Evolutionary conservation across 2,797 vertebrate species (phyloP).

Genomic region (Xenops minutus): DNA sequence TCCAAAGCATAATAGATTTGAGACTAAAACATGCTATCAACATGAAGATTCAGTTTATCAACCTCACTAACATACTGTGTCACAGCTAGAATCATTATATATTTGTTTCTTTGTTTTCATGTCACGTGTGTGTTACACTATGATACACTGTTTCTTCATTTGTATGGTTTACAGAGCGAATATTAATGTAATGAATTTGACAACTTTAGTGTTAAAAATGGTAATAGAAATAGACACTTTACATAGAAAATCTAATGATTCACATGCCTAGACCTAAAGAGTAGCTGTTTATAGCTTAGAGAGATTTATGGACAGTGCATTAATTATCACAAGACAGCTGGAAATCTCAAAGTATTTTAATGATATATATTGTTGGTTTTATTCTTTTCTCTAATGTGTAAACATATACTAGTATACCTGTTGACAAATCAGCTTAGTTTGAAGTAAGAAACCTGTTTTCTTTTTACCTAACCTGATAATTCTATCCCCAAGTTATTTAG

Average conservation of each 20-base stretch:
- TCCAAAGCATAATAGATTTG: slow-evolving; percentile 73
- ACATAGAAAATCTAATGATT: neutral
- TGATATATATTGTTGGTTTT: neutral
- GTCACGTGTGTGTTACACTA: slow-evolving; percentile 53
- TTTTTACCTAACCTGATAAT: neutral
- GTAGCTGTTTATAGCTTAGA: neutral
- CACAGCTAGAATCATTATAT: slow-evolving; percentile 77
- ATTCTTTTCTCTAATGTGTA: neutral
- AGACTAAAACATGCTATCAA: slow-evolving; percentile 66
- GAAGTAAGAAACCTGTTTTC: neutral
- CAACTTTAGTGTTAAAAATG: slow-evolving; percentile 11
- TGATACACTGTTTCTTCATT: slow-evolving; percentile 41
- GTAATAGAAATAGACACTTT: neutral
- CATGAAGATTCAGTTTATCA: slow-evolving; percentile 67
- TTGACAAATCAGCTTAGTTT: neutral
- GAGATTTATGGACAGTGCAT: neutral
- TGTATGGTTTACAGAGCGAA: neutral
- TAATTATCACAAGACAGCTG: neutral
- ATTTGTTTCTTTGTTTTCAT: slow-evolving; percentile 72
- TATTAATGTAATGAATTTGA: slow-evolving; percentile 40
- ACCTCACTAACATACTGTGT: slow-evolving; percentile 53
- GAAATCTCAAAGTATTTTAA: neutral
- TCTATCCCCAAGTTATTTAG: neutral
- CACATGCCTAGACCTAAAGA: neutral
- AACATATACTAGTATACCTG: neutral